Evolutionary conservation across 2,888 invertebrate species (phyloP), one percentile per base, ranked within the genome.

Genomic region (Galerucella calmariensis): DNA sequence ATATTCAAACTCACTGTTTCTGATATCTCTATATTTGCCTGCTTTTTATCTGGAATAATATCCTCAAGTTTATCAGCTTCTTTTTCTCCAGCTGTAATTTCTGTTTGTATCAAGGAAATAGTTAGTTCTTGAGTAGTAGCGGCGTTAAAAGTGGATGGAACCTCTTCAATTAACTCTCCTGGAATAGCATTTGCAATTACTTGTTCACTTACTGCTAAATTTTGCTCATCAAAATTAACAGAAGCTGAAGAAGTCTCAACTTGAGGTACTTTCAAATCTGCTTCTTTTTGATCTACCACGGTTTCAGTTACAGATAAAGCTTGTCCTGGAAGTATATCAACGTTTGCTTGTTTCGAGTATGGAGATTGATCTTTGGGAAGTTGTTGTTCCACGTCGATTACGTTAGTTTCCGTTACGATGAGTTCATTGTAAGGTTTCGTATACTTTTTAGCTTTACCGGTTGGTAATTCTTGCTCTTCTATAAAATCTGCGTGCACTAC

Each of bases 251-350:
- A 88, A 78, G 87, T 84, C 69, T 86, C 83, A n/a, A 88, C 87
- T 72, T 81, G 82, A 78, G 88, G 82, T 76, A 84, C 81, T 24
- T 83, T 85, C 46, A 90, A 85, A 75, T 83, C 87, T 85, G 87
- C 85, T 88, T 91, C 91, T 84, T 86, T 89, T 66, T 91, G 87
- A 75, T 87, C 86, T 4, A 89, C 83, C 65, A 90, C 79, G 4
- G 90, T 83, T 87, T 92, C 91, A 11, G 90, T 92, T 20, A 94
- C 86, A 78, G 90, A 90, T 72, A 94, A 76, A 80, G 91, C 87
- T 87, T 92, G 90, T 83, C 86, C 91, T 86, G 89, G 90, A 84
- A 87, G 88, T 85, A 90, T 90, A 71, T 87, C 89, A 53, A 90
- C 82, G 71, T 88, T 86, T 5, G 90, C 89, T 44, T 91, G 91